Base-by-base conservation (phyloP, 2,888 invertebrate species). In the Craniophora ligustri region DNA sequence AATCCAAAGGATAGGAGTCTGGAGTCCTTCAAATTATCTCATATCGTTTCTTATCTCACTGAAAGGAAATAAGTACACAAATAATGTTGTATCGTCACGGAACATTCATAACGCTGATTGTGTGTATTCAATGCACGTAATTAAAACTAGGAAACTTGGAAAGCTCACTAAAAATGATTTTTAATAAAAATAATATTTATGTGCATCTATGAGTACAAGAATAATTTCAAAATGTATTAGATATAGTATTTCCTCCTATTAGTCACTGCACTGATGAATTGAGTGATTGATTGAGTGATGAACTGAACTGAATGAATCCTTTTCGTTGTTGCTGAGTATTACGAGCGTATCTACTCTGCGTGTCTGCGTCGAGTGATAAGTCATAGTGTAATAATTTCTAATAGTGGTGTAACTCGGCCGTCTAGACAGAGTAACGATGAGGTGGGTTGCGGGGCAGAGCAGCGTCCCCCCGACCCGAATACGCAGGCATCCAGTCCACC, bases 31-130 rank as follows among this genome's bases (percentile, higher is more conserved):
- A 82, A 87, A 86, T 87, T 89, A 90, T 81, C 85, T 86, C 85
- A 87, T 88, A 89, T 85, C 88, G 79, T 81, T 81, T 81, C 89
- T 89, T 90, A 91, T 89, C 91, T 84, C 80, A 81, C 82, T 86
- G 83, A 74, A 88, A 89, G 82, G 85, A 88, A 91, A 87, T 80
- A 88, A 91, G 87, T 80, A 82, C 78, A 81, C 84, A 82, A 86
- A 82, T 81, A 80, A 72, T 81, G 82, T 77, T 79, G 78, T 79
- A 81, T 81, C 79, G 79, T 79, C 80, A 74, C 71, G 56, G 58
- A 73, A 63, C 57, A 61, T 57, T 67, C 67, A 71, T 68, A 57
- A 23, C 61, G 61, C 57, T 48, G 44, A 51, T 47, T 16, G 36
- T 48, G 42, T 36, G 11, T 30, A 47, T 35, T 45, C 48, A 46